Evolutionary conservation across 2,113 vertebrate species (phyloP), one percentile per base, ranked within the genome.

Genomic region (Microtus montanus): DNA sequence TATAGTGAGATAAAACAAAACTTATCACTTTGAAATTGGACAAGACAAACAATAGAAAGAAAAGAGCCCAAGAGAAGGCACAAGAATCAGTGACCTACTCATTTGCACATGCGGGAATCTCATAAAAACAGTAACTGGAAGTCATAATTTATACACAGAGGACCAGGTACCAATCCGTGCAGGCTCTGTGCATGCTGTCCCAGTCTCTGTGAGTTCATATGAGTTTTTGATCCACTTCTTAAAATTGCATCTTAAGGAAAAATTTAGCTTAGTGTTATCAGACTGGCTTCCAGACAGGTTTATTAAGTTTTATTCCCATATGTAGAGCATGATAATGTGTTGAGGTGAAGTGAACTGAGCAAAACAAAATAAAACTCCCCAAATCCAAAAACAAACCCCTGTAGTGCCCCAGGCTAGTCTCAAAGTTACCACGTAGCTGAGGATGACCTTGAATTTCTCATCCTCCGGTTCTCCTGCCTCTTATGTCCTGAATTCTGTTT

Each of bases 281-380:
- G 77, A 85, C 70, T 86, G 89, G 58, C 66, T 95, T 89, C 66
- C 15, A 26, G n/a, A 52, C 90, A 49, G 47, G 17, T n/a, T 96
- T 73, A 87, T 64, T 71, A 85, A 91, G 22, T 91, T 93, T 92
- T 61, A 89, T 95, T 91, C 8, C n/a, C 28, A n/a, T 73, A 4
- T 20, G 14, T n/a, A 38, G 35, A 61, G 6, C 38, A 54, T 78
- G 14, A 89, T 33, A 64, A 20, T 24, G 73, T 91, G n/a, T 38
- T 87, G 30, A 11, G n/a, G 83, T 89, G 33, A 44, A 58, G 5
- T 41, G 44, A 70, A 70, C 49, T 54, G 70, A 94, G 52, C 24
- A 89, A 80, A 80, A 14, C 74, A 44, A 75, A 44, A 26, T 9
- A 41, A 74, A 61, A 38, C 54, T 10, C 13, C 54, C 33, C 13